Conservation (phyloP, 2,797 vertebrate genomes). For the Labroides dimidiatus region DNA sequence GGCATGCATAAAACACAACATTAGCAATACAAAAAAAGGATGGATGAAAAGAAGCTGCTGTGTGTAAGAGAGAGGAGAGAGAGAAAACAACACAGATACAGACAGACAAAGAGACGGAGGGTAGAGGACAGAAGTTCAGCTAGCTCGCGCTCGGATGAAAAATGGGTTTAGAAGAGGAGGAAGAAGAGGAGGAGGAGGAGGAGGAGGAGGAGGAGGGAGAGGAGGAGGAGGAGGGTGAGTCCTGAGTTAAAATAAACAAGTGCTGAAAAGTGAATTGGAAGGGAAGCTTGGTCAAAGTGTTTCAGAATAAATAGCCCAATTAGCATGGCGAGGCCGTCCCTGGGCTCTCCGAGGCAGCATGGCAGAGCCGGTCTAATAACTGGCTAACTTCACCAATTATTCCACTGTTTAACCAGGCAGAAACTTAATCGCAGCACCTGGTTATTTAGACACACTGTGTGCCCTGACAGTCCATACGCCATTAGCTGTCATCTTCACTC, state of each 20-base stretch:
- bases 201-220: conserved; percentile 18
- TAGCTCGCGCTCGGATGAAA: conserved; percentile 62
- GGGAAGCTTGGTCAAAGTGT: conserved; percentile 65
- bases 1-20: conserved; percentile 68
- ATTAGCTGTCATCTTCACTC: conserved; percentile 70
- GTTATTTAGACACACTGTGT: conserved; percentile 71
- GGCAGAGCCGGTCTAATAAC: conserved; percentile 77
- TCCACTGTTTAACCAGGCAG: conserved; percentile 79
- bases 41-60: conserved; percentile 30
- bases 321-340: conserved; percentile 63
- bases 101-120: conserved; percentile 50
- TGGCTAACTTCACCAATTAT: conserved; percentile 80
- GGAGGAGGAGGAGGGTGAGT: too few relatives aligned
- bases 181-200: conserved; percentile 16
- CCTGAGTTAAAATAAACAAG: conserved; percentile 67
- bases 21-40: conserved; percentile 55
- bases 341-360: conserved; percentile 62
- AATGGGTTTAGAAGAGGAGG: conserved; percentile 39
- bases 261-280: conserved; percentile 62
- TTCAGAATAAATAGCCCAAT: conserved; percentile 80
- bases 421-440: conserved; percentile 74
- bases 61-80: conserved; percentile 1
- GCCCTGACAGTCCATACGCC: conserved; percentile 59
- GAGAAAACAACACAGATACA: conserved; percentile 28
- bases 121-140: conserved; percentile 58